Percentiles rank a stretch among this genome's conserved stretches.
Evolutionary conservation across 2,888 invertebrate genomes (phyloP).

Genomic region (Bursaphelenchus okinawaensis): DNA sequence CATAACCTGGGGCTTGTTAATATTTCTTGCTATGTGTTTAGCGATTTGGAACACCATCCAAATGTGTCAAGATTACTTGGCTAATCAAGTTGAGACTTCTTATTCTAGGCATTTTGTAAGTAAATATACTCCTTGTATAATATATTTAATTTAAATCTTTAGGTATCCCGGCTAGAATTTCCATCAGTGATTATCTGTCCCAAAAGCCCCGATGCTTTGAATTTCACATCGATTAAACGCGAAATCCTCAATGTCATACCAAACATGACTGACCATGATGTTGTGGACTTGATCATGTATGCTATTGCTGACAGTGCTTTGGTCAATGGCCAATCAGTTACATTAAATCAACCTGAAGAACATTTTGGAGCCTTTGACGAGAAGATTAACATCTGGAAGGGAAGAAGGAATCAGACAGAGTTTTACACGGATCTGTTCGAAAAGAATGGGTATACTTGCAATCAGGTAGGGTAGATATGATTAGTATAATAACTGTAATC

Average conservation of each 20-base stretch:
- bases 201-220: slow-evolving; percentile 30
- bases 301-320: slow-evolving; percentile 34
- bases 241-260: slow-evolving; percentile 22
- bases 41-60: background rate
- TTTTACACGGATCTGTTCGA: slow-evolving; percentile 28
- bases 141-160: background rate
- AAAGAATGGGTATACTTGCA: slow-evolving; percentile 28
- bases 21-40: background rate
- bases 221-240: slow-evolving; percentile 15
- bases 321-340: slow-evolving; percentile 20
- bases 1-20: background rate
- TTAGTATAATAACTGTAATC: background rate
- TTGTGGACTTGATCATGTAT: slow-evolving; percentile 20
- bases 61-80: background rate
- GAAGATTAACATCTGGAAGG: slow-evolving; percentile 22
- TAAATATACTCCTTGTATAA: background rate
- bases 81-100: background rate
- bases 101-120: background rate
- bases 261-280: background rate
- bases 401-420: slow-evolving; percentile 15
- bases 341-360: slow-evolving; percentile 6
- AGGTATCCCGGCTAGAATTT: slow-evolving; percentile 17
- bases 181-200: slow-evolving; percentile 26
- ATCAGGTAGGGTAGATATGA: slow-evolving; percentile 17
- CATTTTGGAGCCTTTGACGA: slow-evolving; percentile 15